Conservation (phyloP, 37 sponge, comb jelly and placozoan genomes). For the Halisarca cf. caerulea region DNA sequence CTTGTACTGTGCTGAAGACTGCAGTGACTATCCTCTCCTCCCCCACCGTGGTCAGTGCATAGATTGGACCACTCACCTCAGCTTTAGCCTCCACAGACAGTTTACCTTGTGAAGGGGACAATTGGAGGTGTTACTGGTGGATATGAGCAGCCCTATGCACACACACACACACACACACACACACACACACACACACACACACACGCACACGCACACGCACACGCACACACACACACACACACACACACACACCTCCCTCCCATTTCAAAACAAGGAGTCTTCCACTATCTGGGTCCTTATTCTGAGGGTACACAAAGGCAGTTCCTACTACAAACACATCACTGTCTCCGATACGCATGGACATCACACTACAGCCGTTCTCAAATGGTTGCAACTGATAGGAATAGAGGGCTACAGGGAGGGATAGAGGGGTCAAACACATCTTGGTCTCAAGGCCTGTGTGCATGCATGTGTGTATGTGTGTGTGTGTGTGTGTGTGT, state of each 20-base stretch:
- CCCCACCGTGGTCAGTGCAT: background rate
- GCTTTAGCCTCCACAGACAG: background rate
- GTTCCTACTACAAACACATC: constrained; percentile 90
- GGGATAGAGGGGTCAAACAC: constrained; percentile 1
- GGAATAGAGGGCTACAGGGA: constrained; percentile 64
- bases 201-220: no score
- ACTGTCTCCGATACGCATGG: constrained; percentile 49
- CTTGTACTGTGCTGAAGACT: background rate
- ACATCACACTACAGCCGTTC: constrained; percentile 70
- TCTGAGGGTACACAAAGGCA: constrained; percentile 70
- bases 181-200: no score
- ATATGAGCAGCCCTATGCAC: no score
- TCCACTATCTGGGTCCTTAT: constrained; percentile 81
- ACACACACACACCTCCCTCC: constrained; percentile 12
- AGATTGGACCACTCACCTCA: background rate
- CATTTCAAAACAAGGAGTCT: constrained; percentile 65
- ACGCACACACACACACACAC: no score
- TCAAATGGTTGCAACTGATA: constrained; percentile 75
- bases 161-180: no score
- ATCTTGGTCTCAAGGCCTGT: no score
- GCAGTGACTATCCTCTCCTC: background rate
- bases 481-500: no score
- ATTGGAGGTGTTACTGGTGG: no score
- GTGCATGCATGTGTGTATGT: no score
- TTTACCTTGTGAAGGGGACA: no score